Percentiles rank a stretch among this genome's conserved stretches.
These are phyloP conservation scores for Wasmannia auropunctata DNA, from an alignment of 1,140 invertebrate genomes.

Conservation along the genomic window DNA sequence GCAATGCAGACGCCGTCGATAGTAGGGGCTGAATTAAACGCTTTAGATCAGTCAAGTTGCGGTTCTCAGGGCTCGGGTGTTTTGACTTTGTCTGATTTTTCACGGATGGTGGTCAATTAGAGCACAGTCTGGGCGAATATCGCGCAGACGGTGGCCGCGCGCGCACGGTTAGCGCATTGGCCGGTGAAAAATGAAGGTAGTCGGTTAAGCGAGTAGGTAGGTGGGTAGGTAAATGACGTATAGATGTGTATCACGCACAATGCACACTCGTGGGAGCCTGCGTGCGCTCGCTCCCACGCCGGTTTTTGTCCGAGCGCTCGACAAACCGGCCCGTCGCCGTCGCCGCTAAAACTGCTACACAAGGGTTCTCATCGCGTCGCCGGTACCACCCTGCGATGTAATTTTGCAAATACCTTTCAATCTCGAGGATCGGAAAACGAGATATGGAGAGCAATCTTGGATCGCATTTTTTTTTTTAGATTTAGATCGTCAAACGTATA, in stretches of 20 bases:
- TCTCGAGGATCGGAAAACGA: neutral
- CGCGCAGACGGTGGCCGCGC: neutral
- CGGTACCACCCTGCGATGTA: conserved; percentile 22
- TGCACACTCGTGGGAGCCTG: conserved; percentile 82
- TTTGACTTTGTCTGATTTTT: conserved; percentile 32
- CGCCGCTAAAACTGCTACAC: conserved; percentile 78
- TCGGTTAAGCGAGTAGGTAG: conserved; percentile 72
- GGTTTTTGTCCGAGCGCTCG: conserved; percentile 77
- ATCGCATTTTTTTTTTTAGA: neutral
- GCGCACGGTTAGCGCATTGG: conserved; percentile 50
- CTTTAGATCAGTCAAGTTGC: neutral
- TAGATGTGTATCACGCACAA: conserved; percentile 83
- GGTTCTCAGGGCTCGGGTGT: neutral
- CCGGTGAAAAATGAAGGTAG: conserved; percentile 75
- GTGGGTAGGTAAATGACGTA: conserved; percentile 82
- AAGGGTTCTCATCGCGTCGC: conserved; percentile 79
- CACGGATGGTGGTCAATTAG: conserved; percentile 38
- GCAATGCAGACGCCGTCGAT: neutral
- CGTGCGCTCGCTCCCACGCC: conserved; percentile 82
- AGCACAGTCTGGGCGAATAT: conserved; percentile 14
- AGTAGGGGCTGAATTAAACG: neutral
- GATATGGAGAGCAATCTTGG: neutral
- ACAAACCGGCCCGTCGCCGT: conserved; percentile 66
- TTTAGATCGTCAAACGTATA: neutral
- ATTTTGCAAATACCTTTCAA: neutral